Percentiles rank a stretch among this genome's conserved stretches.
These are phyloP conservation scores for Drosophila borealis DNA, from an alignment of 2,888 invertebrate species.

Conservation along the genomic window DNA sequence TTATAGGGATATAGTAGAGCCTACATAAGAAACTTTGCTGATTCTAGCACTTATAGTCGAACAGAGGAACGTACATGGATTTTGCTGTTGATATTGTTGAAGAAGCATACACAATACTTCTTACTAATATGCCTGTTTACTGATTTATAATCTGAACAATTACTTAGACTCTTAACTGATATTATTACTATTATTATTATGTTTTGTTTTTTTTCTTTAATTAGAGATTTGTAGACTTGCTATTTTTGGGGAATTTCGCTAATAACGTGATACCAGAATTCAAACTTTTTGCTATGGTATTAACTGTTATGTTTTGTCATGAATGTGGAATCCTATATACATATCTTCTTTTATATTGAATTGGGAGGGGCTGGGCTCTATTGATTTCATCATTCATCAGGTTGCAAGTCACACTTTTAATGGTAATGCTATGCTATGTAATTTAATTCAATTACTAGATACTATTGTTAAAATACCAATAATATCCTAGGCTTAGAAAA, in stretches of 20 bases:
- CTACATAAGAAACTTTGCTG: background rate
- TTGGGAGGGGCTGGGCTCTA: background rate
- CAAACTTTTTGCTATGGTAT: too few relatives aligned
- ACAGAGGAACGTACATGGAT: background rate
- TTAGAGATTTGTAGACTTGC: slow-evolving; percentile 10
- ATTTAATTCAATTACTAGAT: slow-evolving; percentile 40
- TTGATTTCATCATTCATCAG: slow-evolving; percentile 32
- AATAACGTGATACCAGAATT: too few relatives aligned
- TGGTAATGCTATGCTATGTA: slow-evolving; percentile 19
- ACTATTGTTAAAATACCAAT: slow-evolving; percentile 53
- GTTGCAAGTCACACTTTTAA: slow-evolving; percentile 23
- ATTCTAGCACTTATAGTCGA: background rate
- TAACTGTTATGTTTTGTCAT: too few relatives aligned
- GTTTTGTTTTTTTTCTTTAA: too few relatives aligned
- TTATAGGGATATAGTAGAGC: background rate
- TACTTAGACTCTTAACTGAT: background rate
- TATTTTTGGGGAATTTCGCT: background rate
- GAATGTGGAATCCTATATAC: too few relatives aligned
- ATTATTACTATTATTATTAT: too few relatives aligned
- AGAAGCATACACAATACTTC: background rate
- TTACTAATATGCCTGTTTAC: slow-evolving; percentile 7
- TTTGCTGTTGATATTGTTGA: background rate
- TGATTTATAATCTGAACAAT: background rate
- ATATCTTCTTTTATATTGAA: background rate
- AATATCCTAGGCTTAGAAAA: slow-evolving; percentile 51